A percentile compares a stretch with the other conserved stretches of the same genome.
Conservation (phyloP, 1,140 invertebrate genomes). For the Ptiloglossa arizonensis region DNA sequence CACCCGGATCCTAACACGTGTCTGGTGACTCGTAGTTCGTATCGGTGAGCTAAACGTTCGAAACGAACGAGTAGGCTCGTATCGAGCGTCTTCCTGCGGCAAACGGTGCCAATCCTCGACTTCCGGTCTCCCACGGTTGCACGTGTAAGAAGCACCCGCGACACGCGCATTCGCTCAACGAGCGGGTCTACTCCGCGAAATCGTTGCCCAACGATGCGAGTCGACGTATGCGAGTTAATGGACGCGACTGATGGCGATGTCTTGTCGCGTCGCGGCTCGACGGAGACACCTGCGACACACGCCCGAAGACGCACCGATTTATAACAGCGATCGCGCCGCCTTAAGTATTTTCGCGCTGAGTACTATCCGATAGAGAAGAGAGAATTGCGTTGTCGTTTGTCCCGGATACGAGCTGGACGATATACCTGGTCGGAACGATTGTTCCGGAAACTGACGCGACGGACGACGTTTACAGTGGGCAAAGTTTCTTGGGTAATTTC, state of each 20-base stretch:
- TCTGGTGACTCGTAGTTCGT: too few relatives aligned
- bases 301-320: conserved; percentile 72
- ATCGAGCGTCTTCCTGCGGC: conserved; percentile 28
- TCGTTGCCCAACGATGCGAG: conserved; percentile 57
- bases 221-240: conserved; percentile 74
- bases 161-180: conserved; percentile 39
- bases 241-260: conserved; percentile 79
- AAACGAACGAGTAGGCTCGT: too few relatives aligned
- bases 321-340: conserved; percentile 65
- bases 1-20: too few relatives aligned
- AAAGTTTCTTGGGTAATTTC: too few relatives aligned
- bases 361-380: not conserved
- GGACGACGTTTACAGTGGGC: too few relatives aligned
- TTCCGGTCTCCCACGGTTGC: conserved; percentile 63
- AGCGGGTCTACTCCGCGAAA: conserved; percentile 45
- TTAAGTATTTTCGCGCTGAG: not conserved
- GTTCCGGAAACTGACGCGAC: not conserved
- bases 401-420: not conserved
- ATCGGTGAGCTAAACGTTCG: too few relatives aligned
- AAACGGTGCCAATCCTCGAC: conserved; percentile 35
- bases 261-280: conserved; percentile 79
- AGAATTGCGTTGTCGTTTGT: not conserved
- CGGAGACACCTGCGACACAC: conserved; percentile 76
- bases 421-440: not conserved
- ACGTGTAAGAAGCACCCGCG: conserved; percentile 52